A percentile compares a stretch with the other conserved stretches of the same genome.
Conservation (phyloP, 2,888 invertebrate species). For the Trichopoda pennipes region DNA sequence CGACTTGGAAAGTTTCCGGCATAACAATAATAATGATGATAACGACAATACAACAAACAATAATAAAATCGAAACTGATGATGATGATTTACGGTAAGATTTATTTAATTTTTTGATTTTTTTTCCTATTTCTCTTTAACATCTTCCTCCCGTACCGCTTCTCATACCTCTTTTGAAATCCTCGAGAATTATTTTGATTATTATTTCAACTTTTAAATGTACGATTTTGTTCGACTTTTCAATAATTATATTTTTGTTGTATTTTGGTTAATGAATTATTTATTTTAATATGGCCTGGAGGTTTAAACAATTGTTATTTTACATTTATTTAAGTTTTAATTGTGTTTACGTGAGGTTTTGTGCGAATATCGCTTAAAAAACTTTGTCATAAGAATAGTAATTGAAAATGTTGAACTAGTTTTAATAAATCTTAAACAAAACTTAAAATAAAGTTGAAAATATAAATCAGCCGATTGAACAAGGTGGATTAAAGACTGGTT, state of each 20-base stretch:
- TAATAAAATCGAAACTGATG: slow-evolving; percentile 60
- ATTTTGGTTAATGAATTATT: slow-evolving; percentile 63
- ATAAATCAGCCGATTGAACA: too few relatives aligned
- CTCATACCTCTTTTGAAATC: neutral
- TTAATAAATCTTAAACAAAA: neutral
- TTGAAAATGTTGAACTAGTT: neutral
- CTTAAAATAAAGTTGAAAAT: too few relatives aligned
- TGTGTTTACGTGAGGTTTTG: slow-evolving; percentile 65
- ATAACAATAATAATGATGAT: slow-evolving; percentile 73
- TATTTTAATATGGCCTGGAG: slow-evolving; percentile 51
- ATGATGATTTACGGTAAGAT: slow-evolving; percentile 77
- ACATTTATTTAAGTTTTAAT: slow-evolving; percentile 67
- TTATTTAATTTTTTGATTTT: slow-evolving; percentile 40
- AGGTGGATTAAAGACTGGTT: too few relatives aligned
- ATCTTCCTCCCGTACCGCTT: neutral
- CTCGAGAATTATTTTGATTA: neutral
- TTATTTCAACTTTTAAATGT: slow-evolving; percentile 3
- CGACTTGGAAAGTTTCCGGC: slow-evolving; percentile 80
- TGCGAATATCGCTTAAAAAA: slow-evolving; percentile 52
- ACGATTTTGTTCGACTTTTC: slow-evolving; percentile 45
- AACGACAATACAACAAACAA: slow-evolving; percentile 64
- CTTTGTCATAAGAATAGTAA: slow-evolving; percentile 15
- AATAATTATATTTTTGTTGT: slow-evolving; percentile 14
- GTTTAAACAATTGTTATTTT: slow-evolving; percentile 58
- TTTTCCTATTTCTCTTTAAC: neutral